These are phyloP conservation scores for Pituophis catenifer DNA, from an alignment of 2,113 vertebrate genomes.

Conservation along the genomic window DNA sequence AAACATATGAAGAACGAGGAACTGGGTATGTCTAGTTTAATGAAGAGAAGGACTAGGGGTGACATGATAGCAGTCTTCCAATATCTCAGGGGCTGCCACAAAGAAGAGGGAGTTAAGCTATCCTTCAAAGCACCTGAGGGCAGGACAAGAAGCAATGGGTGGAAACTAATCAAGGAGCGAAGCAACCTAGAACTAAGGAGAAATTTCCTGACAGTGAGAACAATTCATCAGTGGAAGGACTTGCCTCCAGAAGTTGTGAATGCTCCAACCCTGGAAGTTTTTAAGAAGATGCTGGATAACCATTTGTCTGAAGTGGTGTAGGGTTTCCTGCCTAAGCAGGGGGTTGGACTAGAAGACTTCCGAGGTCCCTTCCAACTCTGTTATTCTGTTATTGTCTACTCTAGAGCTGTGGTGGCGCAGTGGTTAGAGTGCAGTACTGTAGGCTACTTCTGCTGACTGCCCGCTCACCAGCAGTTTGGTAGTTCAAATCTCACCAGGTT, in stretches of 20 bases:
- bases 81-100: not conserved
- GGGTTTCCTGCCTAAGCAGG: too few relatives aligned
- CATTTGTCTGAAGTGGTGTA: too few relatives aligned
- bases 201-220: not conserved
- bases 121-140: not conserved
- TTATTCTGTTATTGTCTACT: too few relatives aligned
- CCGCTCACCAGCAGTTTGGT: too few relatives aligned
- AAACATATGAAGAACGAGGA: not conserved
- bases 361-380: too few relatives aligned
- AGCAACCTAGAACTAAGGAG: not conserved
- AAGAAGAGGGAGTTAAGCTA: not conserved
- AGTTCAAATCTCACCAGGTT: too few relatives aligned
- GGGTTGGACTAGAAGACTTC: too few relatives aligned
- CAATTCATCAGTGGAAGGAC: not conserved
- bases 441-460: too few relatives aligned
- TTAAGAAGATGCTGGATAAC: not conserved
- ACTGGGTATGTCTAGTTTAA: accelerated
- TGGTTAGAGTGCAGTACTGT: too few relatives aligned
- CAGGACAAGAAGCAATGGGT: not conserved
- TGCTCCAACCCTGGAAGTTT: not conserved
- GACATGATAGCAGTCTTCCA: not conserved
- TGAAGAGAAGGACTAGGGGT: not conserved
- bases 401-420: too few relatives aligned
- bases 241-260: not conserved
- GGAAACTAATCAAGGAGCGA: not conserved